Evolutionary conservation across 2,888 invertebrate genomes (phyloP), one percentile per base, ranked within the genome.

Genomic region (Biston betularia): DNA sequence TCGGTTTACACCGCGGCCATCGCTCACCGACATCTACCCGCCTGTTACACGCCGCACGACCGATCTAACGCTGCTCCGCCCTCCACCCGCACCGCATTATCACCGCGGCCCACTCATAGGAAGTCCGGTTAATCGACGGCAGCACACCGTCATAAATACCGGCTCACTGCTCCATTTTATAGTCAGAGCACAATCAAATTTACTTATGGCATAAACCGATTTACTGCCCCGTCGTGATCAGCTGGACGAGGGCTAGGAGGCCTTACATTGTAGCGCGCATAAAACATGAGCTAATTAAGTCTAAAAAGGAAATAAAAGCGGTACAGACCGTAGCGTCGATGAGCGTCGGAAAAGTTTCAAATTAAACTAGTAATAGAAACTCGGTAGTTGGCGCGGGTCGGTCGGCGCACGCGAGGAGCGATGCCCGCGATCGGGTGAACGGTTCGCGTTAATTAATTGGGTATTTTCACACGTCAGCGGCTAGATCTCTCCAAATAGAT

Each of bases 401-500:
- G 57, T 80, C 76, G 76, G 69, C 83, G 85, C 92, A 90, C 90
- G 91, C 92, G 88, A 90, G 86, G 85, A 80, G 83, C 87, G 87
- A 86, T 87, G 88, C 79, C 88, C 78, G 79, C 78, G 84, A 86
- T 87, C 81, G 79, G 77, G 83, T 75, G 80, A 83, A 80, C 83
- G 89, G 89, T 89, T 85, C 88, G 88, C 90, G 90, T 89, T 93
- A 93, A 93, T 93, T 93, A 93, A 93, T 93, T 93, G 93, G 93
- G 87, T 92, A 92, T 93, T 93, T 93, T 93, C 93, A 93, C 93
- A 93, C 93, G 93, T 93, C 93, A 93, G 82, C 86, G 86, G 87
- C 86, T 87, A 91, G 91, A 93, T 93, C 93, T 90, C 83, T 87
- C 91, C 92, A 90, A 93, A 92, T 92, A 93, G 93, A 93, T 93